Conservation (phyloP, 92 coral and sea anemone species). For the Virgularia gustaviana region DNA sequence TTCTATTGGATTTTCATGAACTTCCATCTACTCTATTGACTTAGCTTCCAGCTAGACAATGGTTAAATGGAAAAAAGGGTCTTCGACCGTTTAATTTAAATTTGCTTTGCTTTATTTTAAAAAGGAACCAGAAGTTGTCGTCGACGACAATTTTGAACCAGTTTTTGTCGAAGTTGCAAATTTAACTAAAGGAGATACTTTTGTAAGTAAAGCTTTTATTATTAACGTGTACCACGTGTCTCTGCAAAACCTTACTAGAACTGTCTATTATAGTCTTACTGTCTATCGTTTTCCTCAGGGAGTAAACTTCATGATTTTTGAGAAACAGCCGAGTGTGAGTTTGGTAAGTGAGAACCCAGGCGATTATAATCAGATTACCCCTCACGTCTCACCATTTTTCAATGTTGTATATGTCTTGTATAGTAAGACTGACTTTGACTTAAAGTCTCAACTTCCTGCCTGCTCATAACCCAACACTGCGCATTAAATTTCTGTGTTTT, state of each 20-base stretch:
- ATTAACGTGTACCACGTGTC: background rate
- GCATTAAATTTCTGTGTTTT: background rate
- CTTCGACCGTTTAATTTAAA: no score
- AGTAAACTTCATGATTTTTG: slow-evolving; percentile 78
- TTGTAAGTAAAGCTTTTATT: slow-evolving; percentile 56
- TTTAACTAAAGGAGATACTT: slow-evolving; percentile 80
- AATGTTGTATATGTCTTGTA: background rate
- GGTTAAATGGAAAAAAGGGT: no score
- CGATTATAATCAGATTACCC: no score
- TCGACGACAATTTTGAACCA: slow-evolving; percentile 48
- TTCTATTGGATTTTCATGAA: no score
- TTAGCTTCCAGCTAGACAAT: no score
- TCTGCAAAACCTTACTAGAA: background rate
- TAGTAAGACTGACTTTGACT: background rate
- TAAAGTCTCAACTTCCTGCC: background rate
- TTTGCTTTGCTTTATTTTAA: no score
- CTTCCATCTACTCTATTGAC: no score
- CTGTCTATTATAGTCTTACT: background rate
- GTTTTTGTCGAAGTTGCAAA: slow-evolving; percentile 82
- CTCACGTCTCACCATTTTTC: background rate
- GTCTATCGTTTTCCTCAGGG: slow-evolving; percentile 51
- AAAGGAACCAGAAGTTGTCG: background rate
- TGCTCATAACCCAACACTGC: background rate
- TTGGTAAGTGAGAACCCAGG: slow-evolving; percentile 57
- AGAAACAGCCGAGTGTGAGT: slow-evolving; percentile 90